A percentile compares a stretch with the other conserved stretches of the same genome.
These are phyloP conservation scores for Ectropis crepuscularia DNA, from an alignment of 2,888 invertebrate species.

Conservation along the genomic window DNA sequence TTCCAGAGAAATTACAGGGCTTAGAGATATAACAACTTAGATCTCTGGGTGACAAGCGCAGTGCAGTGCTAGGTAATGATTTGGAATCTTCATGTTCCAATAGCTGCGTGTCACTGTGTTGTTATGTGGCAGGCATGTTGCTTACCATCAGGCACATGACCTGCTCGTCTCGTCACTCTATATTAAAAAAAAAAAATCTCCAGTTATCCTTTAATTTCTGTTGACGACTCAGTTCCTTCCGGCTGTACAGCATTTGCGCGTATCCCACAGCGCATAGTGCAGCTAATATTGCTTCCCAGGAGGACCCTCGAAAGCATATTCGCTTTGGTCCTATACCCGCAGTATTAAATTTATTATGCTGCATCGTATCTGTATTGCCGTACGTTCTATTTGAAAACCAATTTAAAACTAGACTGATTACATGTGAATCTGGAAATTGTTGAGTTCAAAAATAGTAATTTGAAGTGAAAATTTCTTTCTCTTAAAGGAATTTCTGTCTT, in stretches of 20 bases:
- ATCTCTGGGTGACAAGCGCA: too few species aligned
- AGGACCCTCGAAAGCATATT: constrained; percentile 7
- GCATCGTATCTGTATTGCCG: constrained; percentile 1
- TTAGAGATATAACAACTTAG: too few species aligned
- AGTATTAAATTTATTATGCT: constrained; percentile 12
- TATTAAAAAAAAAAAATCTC: too few species aligned
- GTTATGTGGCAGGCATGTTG: too few species aligned
- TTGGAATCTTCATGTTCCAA: too few species aligned
- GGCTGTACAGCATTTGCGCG: not conserved
- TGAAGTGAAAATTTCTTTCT: not conserved
- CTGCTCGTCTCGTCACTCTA: too few species aligned
- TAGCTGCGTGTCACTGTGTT: too few species aligned
- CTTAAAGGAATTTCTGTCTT: too few species aligned
- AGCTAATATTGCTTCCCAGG: constrained; percentile 10
- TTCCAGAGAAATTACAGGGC: too few species aligned
- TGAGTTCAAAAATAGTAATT: not conserved
- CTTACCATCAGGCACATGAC: too few species aligned
- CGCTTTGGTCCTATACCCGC: not conserved
- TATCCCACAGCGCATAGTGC: constrained; percentile 1
- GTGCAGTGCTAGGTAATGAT: too few species aligned
- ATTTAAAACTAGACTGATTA: too few species aligned
- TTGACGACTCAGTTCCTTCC: not conserved
- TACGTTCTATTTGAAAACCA: not conserved
- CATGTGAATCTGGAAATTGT: not conserved
- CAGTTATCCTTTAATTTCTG: not conserved